phyloP scores from a whole-genome alignment of 2,888 invertebrate species.

The Napeogenes sylphis region DNA sequence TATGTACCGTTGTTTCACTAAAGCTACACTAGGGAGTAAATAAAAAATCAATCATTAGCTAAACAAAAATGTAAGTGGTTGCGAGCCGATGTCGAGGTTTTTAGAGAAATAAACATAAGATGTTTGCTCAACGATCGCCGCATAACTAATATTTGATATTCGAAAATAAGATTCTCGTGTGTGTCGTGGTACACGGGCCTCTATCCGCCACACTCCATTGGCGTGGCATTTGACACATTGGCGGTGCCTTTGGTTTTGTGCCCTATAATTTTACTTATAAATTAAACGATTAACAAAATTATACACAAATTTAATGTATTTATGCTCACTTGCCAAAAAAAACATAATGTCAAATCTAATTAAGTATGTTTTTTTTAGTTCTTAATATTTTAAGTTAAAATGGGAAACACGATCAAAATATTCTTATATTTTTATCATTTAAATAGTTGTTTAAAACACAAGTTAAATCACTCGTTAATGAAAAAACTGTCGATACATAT shows the following conservation, averaged over 20 bases:
- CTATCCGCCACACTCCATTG: slow-evolving; percentile 43
- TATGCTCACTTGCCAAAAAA: not conserved
- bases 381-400: not conserved
- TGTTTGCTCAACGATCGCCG: slow-evolving; percentile 73
- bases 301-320: not conserved
- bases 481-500: slow-evolving; percentile 52
- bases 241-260: slow-evolving; percentile 65
- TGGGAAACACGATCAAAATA: not conserved
- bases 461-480: slow-evolving; percentile 50
- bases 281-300: not conserved
- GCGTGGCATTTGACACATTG: slow-evolving; percentile 68
- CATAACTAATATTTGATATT: slow-evolving; percentile 75
- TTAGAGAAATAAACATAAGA: slow-evolving; percentile 76
- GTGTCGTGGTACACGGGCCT: slow-evolving; percentile 53
- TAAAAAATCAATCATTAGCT: slow-evolving; percentile 73
- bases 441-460: slow-evolving; percentile 38
- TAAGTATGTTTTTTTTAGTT: not conserved
- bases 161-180: slow-evolving; percentile 77
- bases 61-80: slow-evolving; percentile 71
- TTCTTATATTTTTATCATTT: slow-evolving; percentile 36
- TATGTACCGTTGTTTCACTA: slow-evolving; percentile 59
- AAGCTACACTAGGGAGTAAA: slow-evolving; percentile 66
- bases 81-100: slow-evolving; percentile 67
- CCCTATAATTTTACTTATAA: slow-evolving; percentile 5
- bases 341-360: not conserved